Conservation (phyloP, 2,888 invertebrate genomes). For the Masnerella sp. region DNA sequence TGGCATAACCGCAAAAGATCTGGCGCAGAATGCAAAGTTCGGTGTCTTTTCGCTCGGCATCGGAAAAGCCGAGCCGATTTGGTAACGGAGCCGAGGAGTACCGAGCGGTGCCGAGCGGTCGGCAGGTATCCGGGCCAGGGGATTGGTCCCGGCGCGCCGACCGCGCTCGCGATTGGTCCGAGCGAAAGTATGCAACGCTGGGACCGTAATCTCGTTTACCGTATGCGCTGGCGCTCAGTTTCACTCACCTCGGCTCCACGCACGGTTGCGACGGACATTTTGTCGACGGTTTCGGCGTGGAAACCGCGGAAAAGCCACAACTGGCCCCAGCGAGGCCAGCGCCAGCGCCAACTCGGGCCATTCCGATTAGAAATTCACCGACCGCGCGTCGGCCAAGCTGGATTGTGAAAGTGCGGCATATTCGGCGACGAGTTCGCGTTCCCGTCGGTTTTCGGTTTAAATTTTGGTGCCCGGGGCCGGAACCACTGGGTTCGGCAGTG, state of each 20-base stretch:
- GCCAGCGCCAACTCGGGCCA: too few species aligned
- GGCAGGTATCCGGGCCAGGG: constrained; percentile 47
- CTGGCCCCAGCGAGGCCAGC: too few species aligned
- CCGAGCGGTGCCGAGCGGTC: constrained; percentile 66
- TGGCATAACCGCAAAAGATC: too few species aligned
- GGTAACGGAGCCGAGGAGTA: constrained; percentile 70
- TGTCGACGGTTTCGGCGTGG: constrained; percentile 49
- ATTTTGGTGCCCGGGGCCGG: too few species aligned
- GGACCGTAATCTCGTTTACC: constrained; percentile 75
- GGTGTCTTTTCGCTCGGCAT: constrained; percentile 10
- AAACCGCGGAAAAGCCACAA: constrained; percentile 41
- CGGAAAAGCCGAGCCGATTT: constrained; percentile 37
- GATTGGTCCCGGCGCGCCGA: constrained; percentile 49
- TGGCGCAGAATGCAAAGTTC: constrained; percentile 40
- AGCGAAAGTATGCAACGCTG: constrained; percentile 51
- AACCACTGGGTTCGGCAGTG: too few species aligned
- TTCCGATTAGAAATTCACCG: too few species aligned
- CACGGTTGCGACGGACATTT: constrained; percentile 67
- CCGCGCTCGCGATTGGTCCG: constrained; percentile 35
- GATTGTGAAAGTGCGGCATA: too few species aligned
- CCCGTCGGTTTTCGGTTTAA: too few species aligned
- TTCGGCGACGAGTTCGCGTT: too few species aligned
- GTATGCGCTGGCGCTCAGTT: constrained; percentile 73
- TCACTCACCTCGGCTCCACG: constrained; percentile 73
- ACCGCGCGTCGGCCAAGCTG: too few species aligned